These are phyloP conservation scores for Microctenopoma steveboyesi DNA, from an alignment of 2,797 vertebrate species.

Conservation along the genomic window DNA sequence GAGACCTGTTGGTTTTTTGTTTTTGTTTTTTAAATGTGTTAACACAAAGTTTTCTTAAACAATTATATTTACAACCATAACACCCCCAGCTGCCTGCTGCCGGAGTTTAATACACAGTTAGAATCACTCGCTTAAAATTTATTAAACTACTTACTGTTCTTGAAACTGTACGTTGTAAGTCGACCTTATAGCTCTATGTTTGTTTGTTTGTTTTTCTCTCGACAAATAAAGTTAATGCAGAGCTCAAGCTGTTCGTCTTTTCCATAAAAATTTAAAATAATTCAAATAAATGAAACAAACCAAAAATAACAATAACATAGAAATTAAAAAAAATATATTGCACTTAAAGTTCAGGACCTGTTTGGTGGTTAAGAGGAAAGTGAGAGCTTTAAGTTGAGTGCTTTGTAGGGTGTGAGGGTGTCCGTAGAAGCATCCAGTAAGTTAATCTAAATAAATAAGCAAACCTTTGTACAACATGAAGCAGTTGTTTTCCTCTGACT, in stretches of 20 bases:
- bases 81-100: conserved; percentile 87
- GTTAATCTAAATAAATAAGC: conserved; percentile 94
- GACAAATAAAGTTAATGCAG: conserved; percentile 83
- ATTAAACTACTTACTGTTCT: conserved; percentile 77
- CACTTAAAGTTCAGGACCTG: conserved; percentile 90
- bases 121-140: conserved; percentile 78
- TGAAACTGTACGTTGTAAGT: conserved; percentile 77
- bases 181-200: conserved; percentile 80
- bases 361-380: conserved; percentile 77
- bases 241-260: conserved; percentile 80
- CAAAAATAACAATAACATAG: conserved; percentile 72
- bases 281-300: conserved; percentile 73
- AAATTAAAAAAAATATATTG: conserved; percentile 87
- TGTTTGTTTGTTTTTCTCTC: conserved; percentile 61
- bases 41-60: conserved; percentile 85
- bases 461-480: conserved; percentile 79
- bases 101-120: conserved; percentile 79
- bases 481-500: conserved; percentile 47
- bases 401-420: conserved; percentile 71
- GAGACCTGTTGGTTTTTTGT: conserved; percentile 73
- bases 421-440: conserved; percentile 82
- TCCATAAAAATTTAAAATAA: conserved; percentile 73
- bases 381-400: conserved; percentile 82
- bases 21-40: conserved; percentile 76
- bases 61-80: conserved; percentile 87